Base-by-base conservation (phyloP, 1,140 invertebrate species). In the Tetramorium parvispinum region DNA sequence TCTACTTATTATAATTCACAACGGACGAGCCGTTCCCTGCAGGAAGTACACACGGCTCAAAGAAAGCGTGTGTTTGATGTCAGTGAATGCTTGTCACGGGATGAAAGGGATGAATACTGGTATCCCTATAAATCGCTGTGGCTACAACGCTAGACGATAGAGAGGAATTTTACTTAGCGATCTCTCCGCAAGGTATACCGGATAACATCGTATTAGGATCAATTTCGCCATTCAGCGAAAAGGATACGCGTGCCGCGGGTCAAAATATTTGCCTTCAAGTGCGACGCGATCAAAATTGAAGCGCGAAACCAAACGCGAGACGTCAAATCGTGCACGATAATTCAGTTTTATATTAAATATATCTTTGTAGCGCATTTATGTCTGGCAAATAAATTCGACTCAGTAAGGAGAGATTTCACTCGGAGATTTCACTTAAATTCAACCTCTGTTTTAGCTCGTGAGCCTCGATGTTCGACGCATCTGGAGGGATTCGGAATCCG, bases 81-180 rank as follows among this genome's bases (percentile, higher is more conserved):
- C 79, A 32, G 66, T 83, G 79, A 83, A 83, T 83, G 43, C 53
- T 71, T 75, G 79, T 83, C 79, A 73, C 53, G 3, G 24, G 40
- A 49, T 83, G 79, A 83, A 83, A 83, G 79, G 79, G 79, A 83
- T 83, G 79, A 75, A 83, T 83, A 75, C 79, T 59, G 13, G 79
- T 83, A 83, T 83, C 68, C 68, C 68, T 83, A 83, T 83, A 75
- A 83, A 75, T 83, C 43, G 79, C 40, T 46, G 40, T 18, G 27
- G 79, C 79, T 59, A 46, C 66, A 73, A 71, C 57, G 21, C 78
- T 53, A 18, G 21, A 37, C 43, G 75, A 85, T 46, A 85, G 70
- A 76, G 53, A 46, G 51, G 16, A 49, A 43, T 55, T 81, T 53
- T 51, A 79, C 61, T 49, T 81, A 24, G 75, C 59, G 37, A 37